phyloP scores from a whole-genome alignment of 2,888 invertebrate species.

The Eledone cirrhosa region DNA sequence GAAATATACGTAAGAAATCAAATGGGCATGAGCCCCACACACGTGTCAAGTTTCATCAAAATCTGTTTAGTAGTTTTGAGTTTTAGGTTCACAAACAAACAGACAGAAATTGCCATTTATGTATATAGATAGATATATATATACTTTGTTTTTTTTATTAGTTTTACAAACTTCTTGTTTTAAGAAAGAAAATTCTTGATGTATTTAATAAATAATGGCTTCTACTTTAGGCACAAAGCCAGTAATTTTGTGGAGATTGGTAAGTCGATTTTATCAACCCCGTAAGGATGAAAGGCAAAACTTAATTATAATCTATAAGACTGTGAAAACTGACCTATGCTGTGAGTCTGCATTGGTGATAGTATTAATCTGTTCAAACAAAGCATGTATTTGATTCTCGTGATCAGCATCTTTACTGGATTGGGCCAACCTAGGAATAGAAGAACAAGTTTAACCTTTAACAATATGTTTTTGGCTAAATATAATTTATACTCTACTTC shows the following conservation, averaged over 20 bases:
- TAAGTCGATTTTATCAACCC: not conserved
- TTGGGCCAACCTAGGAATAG: conserved; percentile 41
- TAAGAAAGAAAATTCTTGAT: too few relatives aligned
- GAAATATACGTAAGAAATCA: too few relatives aligned
- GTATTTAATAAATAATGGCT: not conserved
- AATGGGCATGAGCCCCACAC: too few relatives aligned
- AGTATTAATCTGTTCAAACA: conserved; percentile 63
- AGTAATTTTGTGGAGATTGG: not conserved
- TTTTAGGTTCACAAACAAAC: too few relatives aligned
- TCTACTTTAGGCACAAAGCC: not conserved
- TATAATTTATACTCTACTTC: not conserved
- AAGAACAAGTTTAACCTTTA: not conserved
- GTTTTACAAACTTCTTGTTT: too few relatives aligned
- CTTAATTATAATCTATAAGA: too few relatives aligned
- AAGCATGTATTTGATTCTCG: conserved; percentile 50
- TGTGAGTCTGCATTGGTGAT: conserved; percentile 65
- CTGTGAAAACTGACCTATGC: conserved; percentile 46
- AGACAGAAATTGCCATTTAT: too few relatives aligned
- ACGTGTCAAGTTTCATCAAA: too few relatives aligned
- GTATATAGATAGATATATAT: too few relatives aligned
- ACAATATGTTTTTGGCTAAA: not conserved
- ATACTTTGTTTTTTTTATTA: too few relatives aligned
- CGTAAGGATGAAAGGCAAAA: not conserved
- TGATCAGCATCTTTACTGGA: conserved; percentile 41
- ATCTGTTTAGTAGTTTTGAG: too few relatives aligned